A percentile compares a stretch with the other conserved stretches of the same genome.
phyloP scores from a whole-genome alignment of 2,888 invertebrate species.

The Metopia argyrocephala region DNA sequence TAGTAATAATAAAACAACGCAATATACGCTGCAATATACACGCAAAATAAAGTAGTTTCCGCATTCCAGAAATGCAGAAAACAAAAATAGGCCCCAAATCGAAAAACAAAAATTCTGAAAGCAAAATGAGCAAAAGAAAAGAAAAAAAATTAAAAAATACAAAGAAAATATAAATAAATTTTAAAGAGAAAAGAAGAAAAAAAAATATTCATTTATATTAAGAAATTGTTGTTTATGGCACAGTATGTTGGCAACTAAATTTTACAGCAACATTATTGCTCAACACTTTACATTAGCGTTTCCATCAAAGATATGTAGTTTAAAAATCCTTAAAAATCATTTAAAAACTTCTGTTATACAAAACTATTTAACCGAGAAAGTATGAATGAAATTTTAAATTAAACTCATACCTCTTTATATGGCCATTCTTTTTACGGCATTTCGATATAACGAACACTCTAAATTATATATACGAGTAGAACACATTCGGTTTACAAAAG shows the following conservation, averaged over 20 bases:
- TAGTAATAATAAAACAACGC: constrained; percentile 31
- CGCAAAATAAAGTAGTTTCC: constrained; percentile 60
- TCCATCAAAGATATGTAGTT: too few relatives aligned
- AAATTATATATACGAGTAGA: too few relatives aligned
- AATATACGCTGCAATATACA: not conserved
- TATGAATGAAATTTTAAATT: too few relatives aligned
- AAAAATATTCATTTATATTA: not conserved
- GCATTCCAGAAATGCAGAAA: constrained; percentile 63
- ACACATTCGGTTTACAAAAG: too few relatives aligned
- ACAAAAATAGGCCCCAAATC: too few relatives aligned
- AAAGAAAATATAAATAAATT: not conserved
- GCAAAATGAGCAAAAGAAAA: not conserved
- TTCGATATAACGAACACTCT: too few relatives aligned
- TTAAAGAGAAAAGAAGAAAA: not conserved
- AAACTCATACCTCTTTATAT: too few relatives aligned
- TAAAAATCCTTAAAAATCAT: too few relatives aligned
- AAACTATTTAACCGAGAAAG: too few relatives aligned
- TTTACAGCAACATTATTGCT: not conserved
- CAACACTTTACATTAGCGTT: not conserved
- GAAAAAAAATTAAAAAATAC: not conserved
- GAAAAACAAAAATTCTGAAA: too few relatives aligned
- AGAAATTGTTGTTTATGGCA: not conserved
- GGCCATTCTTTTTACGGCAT: too few relatives aligned
- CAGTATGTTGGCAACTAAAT: not conserved
- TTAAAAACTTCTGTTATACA: too few relatives aligned